phyloP scores from a whole-genome alignment of 2,797 vertebrate species.

The Nasua narica region DNA sequence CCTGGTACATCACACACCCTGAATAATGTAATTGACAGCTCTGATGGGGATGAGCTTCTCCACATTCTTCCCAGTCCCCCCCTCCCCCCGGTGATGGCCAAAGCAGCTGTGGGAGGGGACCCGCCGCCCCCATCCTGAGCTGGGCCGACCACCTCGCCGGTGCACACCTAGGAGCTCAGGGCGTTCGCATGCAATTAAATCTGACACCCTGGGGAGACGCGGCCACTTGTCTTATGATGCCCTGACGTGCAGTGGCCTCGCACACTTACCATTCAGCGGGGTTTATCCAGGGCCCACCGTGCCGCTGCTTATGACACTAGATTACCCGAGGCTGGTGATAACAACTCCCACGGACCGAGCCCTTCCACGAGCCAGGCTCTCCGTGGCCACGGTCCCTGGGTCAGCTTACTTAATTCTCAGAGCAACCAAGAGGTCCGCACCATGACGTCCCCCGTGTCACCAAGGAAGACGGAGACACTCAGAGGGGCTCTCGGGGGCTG shows the following conservation, averaged over 20 bases:
- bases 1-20: too few species aligned
- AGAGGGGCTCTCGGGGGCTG: rapidly evolving
- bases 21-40: neutral
- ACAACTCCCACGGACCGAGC: rapidly evolving
- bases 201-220: rapidly evolving
- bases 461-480: rapidly evolving
- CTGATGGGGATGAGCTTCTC: neutral
- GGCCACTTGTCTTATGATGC: neutral
- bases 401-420: neutral
- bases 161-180: neutral
- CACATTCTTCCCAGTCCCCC: rapidly evolving
- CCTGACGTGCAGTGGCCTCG: rapidly evolving
- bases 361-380: rapidly evolving
- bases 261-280: rapidly evolving
- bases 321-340: neutral
- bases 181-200: rapidly evolving
- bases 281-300: rapidly evolving
- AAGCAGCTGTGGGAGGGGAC: neutral
- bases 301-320: rapidly evolving
- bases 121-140: rapidly evolving
- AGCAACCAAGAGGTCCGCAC: rapidly evolving
- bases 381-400: too few species aligned
- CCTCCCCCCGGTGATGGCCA: neutral
- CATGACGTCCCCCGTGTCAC: rapidly evolving
- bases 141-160: rapidly evolving